Evolutionary conservation across 1,140 invertebrate species (phyloP).

Genomic region (Aphelenchoides avenae): DNA sequence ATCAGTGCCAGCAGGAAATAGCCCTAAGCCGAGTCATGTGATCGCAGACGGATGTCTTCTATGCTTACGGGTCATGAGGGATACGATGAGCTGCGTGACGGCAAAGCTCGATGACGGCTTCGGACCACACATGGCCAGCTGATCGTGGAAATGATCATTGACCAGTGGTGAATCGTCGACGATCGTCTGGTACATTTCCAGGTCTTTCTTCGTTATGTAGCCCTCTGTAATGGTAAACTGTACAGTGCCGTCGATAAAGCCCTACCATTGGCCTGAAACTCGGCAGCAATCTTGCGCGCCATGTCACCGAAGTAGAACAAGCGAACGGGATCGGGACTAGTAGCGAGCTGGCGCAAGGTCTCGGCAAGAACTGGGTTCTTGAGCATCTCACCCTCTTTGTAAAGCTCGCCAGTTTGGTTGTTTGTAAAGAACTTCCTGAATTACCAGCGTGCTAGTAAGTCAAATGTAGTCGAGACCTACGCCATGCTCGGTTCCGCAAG

Average conservation of each 20-base stretch:
- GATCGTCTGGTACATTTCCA: conserved; percentile 67
- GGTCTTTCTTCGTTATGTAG: conserved; percentile 73
- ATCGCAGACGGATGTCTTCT: conserved; percentile 7
- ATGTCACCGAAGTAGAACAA: conserved; percentile 59
- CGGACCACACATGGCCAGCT: conserved; percentile 43
- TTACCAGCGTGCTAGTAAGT: conserved; percentile 12
- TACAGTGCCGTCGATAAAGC: not conserved
- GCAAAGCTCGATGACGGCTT: conserved; percentile 39
- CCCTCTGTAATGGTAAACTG: conserved; percentile 61
- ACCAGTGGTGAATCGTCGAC: conserved; percentile 63
- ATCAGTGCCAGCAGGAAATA: conserved; percentile 38
- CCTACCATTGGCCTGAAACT: conserved; percentile 52
- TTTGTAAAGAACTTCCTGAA: conserved; percentile 59
- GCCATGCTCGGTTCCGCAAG: conserved; percentile 37
- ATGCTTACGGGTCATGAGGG: conserved; percentile 38
- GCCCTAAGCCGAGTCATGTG: conserved; percentile 24
- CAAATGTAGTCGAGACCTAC: conserved; percentile 23
- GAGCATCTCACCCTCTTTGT: conserved; percentile 61
- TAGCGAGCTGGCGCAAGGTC: conserved; percentile 60
- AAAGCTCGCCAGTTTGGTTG: conserved; percentile 58
- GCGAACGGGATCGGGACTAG: conserved; percentile 49
- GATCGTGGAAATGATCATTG: conserved; percentile 26
- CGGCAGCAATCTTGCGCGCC: conserved; percentile 44
- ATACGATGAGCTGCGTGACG: conserved; percentile 45
- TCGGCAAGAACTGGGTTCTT: conserved; percentile 58